Conservation (phyloP, 2,797 vertebrate species). For the Taeniopygia guttata region DNA sequence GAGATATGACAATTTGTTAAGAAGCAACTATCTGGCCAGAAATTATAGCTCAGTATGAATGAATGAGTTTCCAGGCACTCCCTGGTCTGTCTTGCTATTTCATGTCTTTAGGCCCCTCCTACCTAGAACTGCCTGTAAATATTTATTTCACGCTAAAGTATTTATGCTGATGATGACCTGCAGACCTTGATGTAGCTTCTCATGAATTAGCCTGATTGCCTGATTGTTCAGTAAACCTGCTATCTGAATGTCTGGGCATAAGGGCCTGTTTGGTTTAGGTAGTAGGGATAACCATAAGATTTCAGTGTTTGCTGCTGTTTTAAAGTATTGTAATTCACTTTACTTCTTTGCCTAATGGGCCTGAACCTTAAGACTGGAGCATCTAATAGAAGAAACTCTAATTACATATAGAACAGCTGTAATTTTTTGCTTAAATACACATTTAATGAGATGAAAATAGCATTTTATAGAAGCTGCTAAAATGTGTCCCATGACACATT, state of each 20-base stretch:
- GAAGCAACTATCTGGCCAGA: neutral
- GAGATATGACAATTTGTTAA: neutral
- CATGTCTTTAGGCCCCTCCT: neutral
- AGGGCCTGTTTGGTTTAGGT: neutral
- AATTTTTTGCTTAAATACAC: neutral
- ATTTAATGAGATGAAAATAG: neutral
- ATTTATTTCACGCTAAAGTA: neutral
- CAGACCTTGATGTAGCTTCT: neutral
- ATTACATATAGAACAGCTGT: neutral
- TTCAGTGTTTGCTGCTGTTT: neutral
- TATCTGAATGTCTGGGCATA: neutral
- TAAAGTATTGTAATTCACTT: neutral
- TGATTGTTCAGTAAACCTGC: neutral
- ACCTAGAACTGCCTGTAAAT: neutral
- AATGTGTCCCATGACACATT: neutral
- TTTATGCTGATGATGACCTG: neutral
- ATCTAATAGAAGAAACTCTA: neutral
- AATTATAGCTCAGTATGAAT: neutral
- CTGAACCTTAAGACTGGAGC: neutral
- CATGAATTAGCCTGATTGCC: neutral
- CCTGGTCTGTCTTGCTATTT: fast-evolving
- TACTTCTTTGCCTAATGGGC: neutral
- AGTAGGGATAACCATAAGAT: neutral
- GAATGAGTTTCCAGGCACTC: neutral
- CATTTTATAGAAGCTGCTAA: neutral